Base-by-base conservation (phyloP, 2,888 invertebrate species). In the Aethes cnicana region DNA sequence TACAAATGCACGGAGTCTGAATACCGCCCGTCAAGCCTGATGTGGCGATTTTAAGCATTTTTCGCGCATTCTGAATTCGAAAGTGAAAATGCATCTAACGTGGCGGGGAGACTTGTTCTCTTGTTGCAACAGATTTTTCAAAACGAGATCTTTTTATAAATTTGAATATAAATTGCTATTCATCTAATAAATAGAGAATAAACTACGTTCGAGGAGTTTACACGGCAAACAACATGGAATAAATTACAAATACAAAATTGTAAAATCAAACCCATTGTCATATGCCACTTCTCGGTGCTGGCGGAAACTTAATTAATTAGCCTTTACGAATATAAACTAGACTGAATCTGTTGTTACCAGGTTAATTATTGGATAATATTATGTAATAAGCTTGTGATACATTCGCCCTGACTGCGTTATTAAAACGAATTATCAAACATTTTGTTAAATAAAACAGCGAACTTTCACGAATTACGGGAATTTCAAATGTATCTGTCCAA, bases 11-110 rank as follows among this genome's bases (percentile, higher is more conserved):
- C 37, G 26, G 49, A 41, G 48, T 35, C 39, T 46, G 44, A 52
- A 52, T 46, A 46, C 37, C 32, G 46, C 52, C 18, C 30, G 25
- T 28, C 52, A 43, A 50, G 49, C 36, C 50, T 12, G 50, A 36
- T 32, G 18, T 30, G 44, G 43, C 36, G 50, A 50, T 50, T 50
- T 50, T 43, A 50, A 50, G n/a, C 50, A 50, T 44, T 50, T 50
- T 44, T 30, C 36, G 16, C 41, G 30, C 50, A 43, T 50, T 50
- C 43, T 21, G 37, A 50, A 37, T 43, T 37, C 50, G 50, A 44
- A 50, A 50, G 43, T 44, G 50, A 23, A 50, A 50, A 50, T 50
- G 50, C 50, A 50, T 44, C 44, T 44, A 50, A 28, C 21, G 50
- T 30, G 39, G 39, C 18, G 32, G n/a, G 32, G 3, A 14, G 8